Evolutionary conservation across 2,797 vertebrate genomes (phyloP), one percentile per base, ranked within the genome.

Genomic region (Menidia menidia): DNA sequence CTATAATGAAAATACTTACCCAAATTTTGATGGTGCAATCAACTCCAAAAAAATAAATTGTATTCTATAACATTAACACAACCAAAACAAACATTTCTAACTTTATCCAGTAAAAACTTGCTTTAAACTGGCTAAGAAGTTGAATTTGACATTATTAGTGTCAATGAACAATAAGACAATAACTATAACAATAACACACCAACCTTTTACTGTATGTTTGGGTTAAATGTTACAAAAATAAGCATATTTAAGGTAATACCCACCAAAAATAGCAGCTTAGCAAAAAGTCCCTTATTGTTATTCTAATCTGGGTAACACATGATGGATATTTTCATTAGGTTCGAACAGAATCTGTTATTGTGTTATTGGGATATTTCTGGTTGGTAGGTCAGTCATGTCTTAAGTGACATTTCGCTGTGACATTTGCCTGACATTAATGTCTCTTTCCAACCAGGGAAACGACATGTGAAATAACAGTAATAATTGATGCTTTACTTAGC

Each of bases 401-500:
- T 57, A 74, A 78, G 71, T 78, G 84, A 31, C 70, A 76, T 88
- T 86, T 83, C 84, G 55, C 80, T 1, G 53, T 90, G 87, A 87
- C 86, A 90, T 90, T 90, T 87, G 62, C 71, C 60, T 90, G 90
- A 87, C 87, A 89, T 88, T 90, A 77, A 31, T 59, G 8, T 75
- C 74, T 84, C 71, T 72, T 18, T 68, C 59, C n/a, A 16, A 64
- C 65, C 52, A 62, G 69, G 68, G 64, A 81, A 79, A 73, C 77
- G 48, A 70, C 78, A 75, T 57, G 45, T 66, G 53, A 68, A 69
- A 54, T 67, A 15, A 66, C 60, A 84, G 71, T 65, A 81, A 73
- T 77, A 78, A 73, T 60, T 71, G 47, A 47, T 50, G 57, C 55
- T 50, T 35, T 43, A 59, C 52, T 77, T 62, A 47, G 8, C 35